phyloP scores from a whole-genome alignment of 2,888 invertebrate genomes.

The Drosophila melanocephala region DNA sequence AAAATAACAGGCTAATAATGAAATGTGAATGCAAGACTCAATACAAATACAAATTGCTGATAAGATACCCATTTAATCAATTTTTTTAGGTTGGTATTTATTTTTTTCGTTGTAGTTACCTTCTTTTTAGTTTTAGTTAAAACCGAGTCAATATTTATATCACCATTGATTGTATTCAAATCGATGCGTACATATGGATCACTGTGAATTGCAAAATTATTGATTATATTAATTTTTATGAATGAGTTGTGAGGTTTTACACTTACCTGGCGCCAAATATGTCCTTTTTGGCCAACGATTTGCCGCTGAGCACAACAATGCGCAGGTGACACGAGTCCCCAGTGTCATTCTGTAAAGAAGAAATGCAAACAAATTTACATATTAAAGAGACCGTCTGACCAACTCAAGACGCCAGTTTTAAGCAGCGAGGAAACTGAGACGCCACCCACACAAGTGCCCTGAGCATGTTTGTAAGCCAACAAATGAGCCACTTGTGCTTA shows the following conservation, averaged over 20 bases:
- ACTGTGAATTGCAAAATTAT: conserved; percentile 86
- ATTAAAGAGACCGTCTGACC: conserved; percentile 7
- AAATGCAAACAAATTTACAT: conserved; percentile 34
- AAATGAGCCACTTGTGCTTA: conserved; percentile 56
- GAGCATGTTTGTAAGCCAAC: conserved; percentile 8
- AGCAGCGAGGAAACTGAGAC: neutral
- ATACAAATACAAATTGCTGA: conserved; percentile 29
- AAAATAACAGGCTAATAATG: conserved; percentile 7
- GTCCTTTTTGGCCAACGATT: conserved; percentile 98
- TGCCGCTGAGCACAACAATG: conserved; percentile 93
- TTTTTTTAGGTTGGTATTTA: neutral
- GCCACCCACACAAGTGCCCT: neutral
- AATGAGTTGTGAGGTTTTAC: neutral
- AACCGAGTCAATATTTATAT: conserved; percentile 95
- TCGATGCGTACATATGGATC: conserved; percentile 99
- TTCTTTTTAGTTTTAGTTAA: conserved; percentile 98
- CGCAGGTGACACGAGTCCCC: conserved; percentile 91
- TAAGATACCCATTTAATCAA: conserved; percentile 53
- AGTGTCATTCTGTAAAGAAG: conserved; percentile 89
- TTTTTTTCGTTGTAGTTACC: conserved; percentile 86
- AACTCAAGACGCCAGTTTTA: neutral
- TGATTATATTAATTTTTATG: neutral
- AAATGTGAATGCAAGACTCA: neutral
- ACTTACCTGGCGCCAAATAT: conserved; percentile 98
- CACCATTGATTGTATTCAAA: conserved; percentile 93